These are phyloP conservation scores for Thunnus thynnus DNA, from an alignment of 2,113 vertebrate genomes.

Conservation along the genomic window DNA sequence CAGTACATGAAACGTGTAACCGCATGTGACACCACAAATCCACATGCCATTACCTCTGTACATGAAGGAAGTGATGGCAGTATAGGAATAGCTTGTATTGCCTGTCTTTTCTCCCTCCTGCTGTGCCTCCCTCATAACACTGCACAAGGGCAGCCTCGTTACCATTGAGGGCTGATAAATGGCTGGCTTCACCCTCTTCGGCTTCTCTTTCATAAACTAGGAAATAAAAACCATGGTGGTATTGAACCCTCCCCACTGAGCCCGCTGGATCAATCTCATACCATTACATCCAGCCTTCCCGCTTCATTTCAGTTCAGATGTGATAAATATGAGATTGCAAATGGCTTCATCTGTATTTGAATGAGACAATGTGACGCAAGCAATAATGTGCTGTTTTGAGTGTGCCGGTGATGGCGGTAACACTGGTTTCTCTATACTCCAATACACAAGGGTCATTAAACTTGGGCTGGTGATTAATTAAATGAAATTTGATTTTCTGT, in stretches of 20 bases:
- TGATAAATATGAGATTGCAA: slow-evolving; percentile 13
- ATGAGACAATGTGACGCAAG: slow-evolving; percentile 21
- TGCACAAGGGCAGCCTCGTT: slow-evolving; percentile 48
- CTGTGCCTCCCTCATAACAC: slow-evolving; percentile 54
- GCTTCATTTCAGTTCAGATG: slow-evolving; percentile 43
- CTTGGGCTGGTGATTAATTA: slow-evolving; percentile 38
- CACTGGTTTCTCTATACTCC: slow-evolving; percentile 20
- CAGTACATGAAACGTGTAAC: neutral
- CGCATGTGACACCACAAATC: slow-evolving; percentile 6
- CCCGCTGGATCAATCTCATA: slow-evolving; percentile 50
- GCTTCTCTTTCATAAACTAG: slow-evolving; percentile 45
- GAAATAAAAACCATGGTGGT: slow-evolving; percentile 41
- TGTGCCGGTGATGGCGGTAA: neutral
- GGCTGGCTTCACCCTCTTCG: slow-evolving; percentile 43
- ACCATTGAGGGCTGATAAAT: slow-evolving; percentile 55
- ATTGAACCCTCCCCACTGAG: slow-evolving; percentile 36
- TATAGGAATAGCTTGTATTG: slow-evolving; percentile 6
- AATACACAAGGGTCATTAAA: slow-evolving; percentile 55
- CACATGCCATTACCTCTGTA: slow-evolving; percentile 28
- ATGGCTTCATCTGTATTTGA: slow-evolving; percentile 35
- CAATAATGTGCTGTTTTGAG: neutral
- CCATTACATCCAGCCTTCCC: slow-evolving; percentile 22
- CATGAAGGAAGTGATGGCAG: slow-evolving; percentile 29
- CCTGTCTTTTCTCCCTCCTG: slow-evolving; percentile 41
- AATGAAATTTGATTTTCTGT: slow-evolving; percentile 54